Conservation (phyloP, 2,888 invertebrate species). For the Harpalus rufipes region DNA sequence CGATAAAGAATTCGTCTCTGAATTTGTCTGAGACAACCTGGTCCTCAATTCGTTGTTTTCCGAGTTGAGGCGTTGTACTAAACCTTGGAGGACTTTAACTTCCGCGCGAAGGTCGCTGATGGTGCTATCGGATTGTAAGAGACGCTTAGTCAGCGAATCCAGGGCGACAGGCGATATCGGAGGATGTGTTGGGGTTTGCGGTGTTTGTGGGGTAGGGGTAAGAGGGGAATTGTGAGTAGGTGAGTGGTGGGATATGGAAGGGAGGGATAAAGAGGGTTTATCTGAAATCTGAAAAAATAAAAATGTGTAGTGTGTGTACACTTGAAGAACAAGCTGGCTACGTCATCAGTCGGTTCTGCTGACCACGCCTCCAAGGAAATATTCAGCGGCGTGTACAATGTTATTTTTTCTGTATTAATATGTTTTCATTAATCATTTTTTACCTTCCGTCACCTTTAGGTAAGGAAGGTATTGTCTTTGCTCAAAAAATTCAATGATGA, state of each 20-base stretch:
- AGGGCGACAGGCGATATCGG: slow-evolving; percentile 41
- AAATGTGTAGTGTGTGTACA: too few relatives aligned
- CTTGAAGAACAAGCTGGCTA: too few relatives aligned
- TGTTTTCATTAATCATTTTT: too few relatives aligned
- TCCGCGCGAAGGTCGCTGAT: slow-evolving; percentile 84
- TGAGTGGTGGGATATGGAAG: background rate
- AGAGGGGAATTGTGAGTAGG: background rate
- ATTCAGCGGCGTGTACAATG: too few relatives aligned
- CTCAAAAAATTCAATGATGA: too few relatives aligned
- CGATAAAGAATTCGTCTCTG: slow-evolving; percentile 31
- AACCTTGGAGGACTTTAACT: slow-evolving; percentile 81
- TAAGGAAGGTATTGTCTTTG: too few relatives aligned
- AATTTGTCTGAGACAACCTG: slow-evolving; percentile 75
- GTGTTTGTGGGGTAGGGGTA: slow-evolving; percentile 21
- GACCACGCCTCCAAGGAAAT: too few relatives aligned
- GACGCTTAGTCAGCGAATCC: slow-evolving; percentile 77
- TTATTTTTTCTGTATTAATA: too few relatives aligned
- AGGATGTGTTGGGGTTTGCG: background rate
- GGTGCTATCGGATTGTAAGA: slow-evolving; percentile 82
- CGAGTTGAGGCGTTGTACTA: slow-evolving; percentile 87
- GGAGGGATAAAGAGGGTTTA: background rate
- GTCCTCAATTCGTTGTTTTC: slow-evolving; percentile 89
- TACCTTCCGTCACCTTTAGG: too few relatives aligned
- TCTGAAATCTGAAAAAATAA: slow-evolving; percentile 11
- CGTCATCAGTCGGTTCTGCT: too few relatives aligned